These are phyloP conservation scores for Athene noctua DNA, from an alignment of 2,113 vertebrate species.

Conservation along the genomic window DNA sequence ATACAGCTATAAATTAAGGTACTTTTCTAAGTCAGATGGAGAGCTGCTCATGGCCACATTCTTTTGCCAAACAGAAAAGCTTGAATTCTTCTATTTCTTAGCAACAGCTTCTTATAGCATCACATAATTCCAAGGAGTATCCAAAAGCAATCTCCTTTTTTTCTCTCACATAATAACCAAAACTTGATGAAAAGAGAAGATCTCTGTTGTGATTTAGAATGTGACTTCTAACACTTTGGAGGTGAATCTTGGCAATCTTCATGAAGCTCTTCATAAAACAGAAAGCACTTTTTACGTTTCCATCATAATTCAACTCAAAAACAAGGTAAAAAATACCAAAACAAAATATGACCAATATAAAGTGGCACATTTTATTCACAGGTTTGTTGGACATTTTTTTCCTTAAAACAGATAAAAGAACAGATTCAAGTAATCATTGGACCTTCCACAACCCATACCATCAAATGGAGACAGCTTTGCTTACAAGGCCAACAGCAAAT, in stretches of 20 bases:
- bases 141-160: constrained; percentile 59
- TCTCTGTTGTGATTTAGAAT: constrained; percentile 48
- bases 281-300: neutral
- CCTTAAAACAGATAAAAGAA: neutral
- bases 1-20: constrained; percentile 42
- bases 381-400: neutral
- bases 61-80: constrained; percentile 13
- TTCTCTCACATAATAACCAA: neutral
- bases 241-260: constrained; percentile 47
- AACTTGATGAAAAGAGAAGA: constrained; percentile 39
- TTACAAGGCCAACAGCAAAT: neutral
- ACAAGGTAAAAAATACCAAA: neutral
- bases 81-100: constrained; percentile 17
- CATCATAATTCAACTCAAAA: neutral
- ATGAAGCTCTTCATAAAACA: constrained; percentile 3
- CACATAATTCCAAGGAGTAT: constrained; percentile 42
- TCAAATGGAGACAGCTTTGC: neutral
- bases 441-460: neutral
- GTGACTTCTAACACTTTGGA: constrained; percentile 18
- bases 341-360: neutral
- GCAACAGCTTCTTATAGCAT: constrained; percentile 3
- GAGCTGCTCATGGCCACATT: neutral
- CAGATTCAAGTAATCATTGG: neutral
- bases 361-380: neutral
- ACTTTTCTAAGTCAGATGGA: neutral